Evolutionary conservation across 2,113 vertebrate genomes (phyloP), one percentile per base, ranked within the genome.

Genomic region (Cebus imitator): DNA sequence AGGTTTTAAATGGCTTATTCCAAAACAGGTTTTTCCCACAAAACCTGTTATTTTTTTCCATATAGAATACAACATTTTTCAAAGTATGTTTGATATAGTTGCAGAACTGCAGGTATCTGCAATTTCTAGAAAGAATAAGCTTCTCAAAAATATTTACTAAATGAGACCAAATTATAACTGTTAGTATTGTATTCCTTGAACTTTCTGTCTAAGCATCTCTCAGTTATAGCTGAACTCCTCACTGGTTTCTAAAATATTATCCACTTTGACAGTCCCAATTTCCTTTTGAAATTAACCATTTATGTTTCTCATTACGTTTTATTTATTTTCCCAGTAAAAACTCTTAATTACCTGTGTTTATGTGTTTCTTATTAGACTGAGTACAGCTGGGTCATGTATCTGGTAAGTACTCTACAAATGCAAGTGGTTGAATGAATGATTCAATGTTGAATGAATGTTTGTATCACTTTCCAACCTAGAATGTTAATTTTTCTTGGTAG

Each of bases 401-500:
- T 43, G 12, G 8, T 40, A 72, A 50, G 27, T 7, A 52, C 6
- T 78, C 43, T 68, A 90, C 18, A n/a, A 86, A 90, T 50, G n/a
- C 40, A 76, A 86, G 72, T 40, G 45, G 1, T 27, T 92, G 89
- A 92, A 58, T 27, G 72, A 96, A 45, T 61, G 48, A 81, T 37
- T 88, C n/a, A n/a, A 32, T 27, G 64, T 52, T 35, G 35, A 92
- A 55, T 32, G 21, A 87, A 43, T 66, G 7, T 73, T 57, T 95
- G 35, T 52, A 68, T 94, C 57, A 50, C 1, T 86, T 81, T 61
- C 25, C 40, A 91, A 43, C 43, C 12, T 72, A 73, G 23, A n/a
- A 18, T 86, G 14, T 91, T 85, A 86, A 93, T 87, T 91, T 93
- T 78, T 91, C 75, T 85, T 76, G 40, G 57, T 32, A 75, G 32